Conservation (phyloP, 2,797 vertebrate species). For the Masticophis lateralis region DNA sequence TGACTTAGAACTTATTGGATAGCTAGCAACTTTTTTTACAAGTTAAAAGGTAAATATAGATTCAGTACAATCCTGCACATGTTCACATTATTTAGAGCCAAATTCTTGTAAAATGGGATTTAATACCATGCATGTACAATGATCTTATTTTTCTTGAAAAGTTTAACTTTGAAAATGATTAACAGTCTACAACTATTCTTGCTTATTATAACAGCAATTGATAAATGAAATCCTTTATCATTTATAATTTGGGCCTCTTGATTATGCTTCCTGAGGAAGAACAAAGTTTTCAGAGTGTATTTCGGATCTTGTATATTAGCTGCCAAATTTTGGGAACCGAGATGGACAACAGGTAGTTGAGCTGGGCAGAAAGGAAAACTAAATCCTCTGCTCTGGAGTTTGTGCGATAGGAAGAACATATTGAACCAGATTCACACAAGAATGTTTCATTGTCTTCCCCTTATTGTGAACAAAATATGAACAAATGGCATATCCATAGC, state of each 20-base stretch:
- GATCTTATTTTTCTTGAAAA: not conserved
- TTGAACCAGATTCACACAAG: not conserved
- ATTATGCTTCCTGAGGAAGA: not conserved
- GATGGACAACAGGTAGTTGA: not conserved
- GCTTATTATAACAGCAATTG: not conserved
- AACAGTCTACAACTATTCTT: not conserved
- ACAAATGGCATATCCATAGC: not conserved
- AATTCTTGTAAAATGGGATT: not conserved
- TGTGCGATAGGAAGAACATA: not conserved
- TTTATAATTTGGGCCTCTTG: not conserved
- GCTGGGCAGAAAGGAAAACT: not conserved
- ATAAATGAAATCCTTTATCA: not conserved
- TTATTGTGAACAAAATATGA: not conserved
- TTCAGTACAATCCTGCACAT: not conserved
- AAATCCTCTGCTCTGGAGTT: not conserved
- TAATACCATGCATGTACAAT: not conserved
- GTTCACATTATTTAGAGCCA: not conserved
- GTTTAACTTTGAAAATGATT: not conserved
- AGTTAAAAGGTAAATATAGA: not conserved
- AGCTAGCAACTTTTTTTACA: not conserved
- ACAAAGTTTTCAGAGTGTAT: not conserved
- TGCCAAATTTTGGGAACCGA: not conserved
- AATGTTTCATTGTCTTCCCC: not conserved
- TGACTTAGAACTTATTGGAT: not conserved
- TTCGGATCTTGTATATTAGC: not conserved